Percentiles rank a stretch among this genome's conserved stretches.
phyloP scores from a whole-genome alignment of 2,797 vertebrate genomes.

The Mionectes olivaceus region DNA sequence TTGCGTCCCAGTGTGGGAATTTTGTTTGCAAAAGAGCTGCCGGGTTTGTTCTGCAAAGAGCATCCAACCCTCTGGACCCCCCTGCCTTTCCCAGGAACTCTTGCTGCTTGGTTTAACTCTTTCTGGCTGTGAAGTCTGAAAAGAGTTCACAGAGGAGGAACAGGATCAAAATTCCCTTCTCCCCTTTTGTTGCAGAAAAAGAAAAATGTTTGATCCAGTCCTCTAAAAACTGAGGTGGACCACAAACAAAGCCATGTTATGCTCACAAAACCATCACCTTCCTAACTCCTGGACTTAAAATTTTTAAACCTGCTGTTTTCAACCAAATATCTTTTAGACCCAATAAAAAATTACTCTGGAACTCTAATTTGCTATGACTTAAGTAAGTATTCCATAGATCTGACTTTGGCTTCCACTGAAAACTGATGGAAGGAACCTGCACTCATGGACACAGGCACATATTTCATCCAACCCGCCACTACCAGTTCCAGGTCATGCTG shows the following conservation, averaged over 20 bases:
- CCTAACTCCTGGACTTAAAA: background rate
- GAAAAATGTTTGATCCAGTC: background rate
- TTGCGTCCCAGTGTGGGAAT: background rate
- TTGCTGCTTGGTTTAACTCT: conserved; percentile 13
- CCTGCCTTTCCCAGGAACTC: conserved; percentile 23
- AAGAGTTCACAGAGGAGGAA: conserved; percentile 23
- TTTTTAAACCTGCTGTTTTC: background rate
- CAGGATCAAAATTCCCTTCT: conserved; percentile 24
- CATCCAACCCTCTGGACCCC: background rate
- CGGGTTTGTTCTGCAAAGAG: background rate
- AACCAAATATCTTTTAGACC: background rate
- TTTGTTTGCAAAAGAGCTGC: background rate
- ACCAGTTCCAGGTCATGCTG: background rate
- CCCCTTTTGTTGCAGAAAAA: background rate
- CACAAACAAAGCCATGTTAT: background rate
- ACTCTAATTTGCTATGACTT: background rate
- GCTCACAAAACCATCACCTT: background rate
- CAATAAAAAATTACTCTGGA: background rate
- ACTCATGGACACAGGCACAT: background rate
- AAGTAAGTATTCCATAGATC: background rate
- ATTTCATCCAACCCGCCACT: background rate
- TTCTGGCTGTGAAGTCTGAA: conserved; percentile 17
- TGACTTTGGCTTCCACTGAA: background rate
- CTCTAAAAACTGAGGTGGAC: background rate
- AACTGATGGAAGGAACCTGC: background rate